Evolutionary conservation across 2,113 vertebrate genomes (phyloP).

Genomic region (Merops nubicus): DNA sequence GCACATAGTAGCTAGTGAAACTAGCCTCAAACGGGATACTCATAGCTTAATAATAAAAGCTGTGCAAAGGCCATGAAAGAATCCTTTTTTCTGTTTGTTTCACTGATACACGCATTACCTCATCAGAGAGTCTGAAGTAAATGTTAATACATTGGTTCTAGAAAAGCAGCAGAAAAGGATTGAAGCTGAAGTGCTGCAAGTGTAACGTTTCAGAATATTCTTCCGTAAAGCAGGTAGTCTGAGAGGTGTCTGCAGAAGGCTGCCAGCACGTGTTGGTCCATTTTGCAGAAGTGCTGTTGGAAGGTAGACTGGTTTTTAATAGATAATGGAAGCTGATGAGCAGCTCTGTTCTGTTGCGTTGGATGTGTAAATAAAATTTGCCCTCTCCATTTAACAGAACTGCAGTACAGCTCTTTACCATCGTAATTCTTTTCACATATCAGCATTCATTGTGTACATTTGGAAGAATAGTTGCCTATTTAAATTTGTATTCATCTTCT

Average conservation of each 20-base stretch:
- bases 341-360: slow-evolving; percentile 49
- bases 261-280: slow-evolving; percentile 29
- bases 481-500: slow-evolving; percentile 71
- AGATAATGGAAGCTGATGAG: slow-evolving; percentile 55
- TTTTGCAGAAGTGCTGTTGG: slow-evolving; percentile 52
- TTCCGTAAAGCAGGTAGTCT: slow-evolving; percentile 25
- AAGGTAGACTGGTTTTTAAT: slow-evolving; percentile 61
- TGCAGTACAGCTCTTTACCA: slow-evolving; percentile 60
- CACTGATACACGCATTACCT: slow-evolving; percentile 86
- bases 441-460: slow-evolving; percentile 68
- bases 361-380: slow-evolving; percentile 78
- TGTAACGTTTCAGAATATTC: slow-evolving; percentile 30
- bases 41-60: slow-evolving; percentile 84
- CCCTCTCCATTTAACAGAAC: slow-evolving; percentile 59
- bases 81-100: slow-evolving; percentile 79
- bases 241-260: slow-evolving; percentile 46
- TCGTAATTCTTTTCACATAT: slow-evolving; percentile 69
- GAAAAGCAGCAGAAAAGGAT: slow-evolving; percentile 40
- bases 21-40: slow-evolving; percentile 81
- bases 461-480: slow-evolving; percentile 67
- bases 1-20: slow-evolving; percentile 82
- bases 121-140: slow-evolving; percentile 76
- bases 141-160: slow-evolving; percentile 54
- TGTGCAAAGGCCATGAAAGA: slow-evolving; percentile 82
- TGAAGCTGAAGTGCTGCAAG: slow-evolving; percentile 35